Evolutionary conservation across 2,888 invertebrate species (phyloP).

Genomic region (Spicauda simplicius): DNA sequence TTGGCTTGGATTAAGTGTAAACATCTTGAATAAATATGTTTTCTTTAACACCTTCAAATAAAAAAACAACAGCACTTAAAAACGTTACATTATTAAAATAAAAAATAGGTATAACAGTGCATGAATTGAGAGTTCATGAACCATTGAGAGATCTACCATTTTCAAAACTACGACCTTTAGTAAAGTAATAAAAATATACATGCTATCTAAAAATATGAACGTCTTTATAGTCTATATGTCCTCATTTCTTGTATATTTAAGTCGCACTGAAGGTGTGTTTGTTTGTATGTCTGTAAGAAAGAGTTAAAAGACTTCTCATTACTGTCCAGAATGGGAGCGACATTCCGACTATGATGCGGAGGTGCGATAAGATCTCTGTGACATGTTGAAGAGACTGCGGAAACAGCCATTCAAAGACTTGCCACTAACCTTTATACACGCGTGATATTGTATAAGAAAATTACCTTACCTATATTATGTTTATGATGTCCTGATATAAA

Average conservation of each 20-base stretch:
- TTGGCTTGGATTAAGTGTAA: no score
- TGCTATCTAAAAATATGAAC: not conserved
- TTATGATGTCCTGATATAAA: no score
- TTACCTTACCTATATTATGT: no score
- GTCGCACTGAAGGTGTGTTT: slow-evolving; percentile 15
- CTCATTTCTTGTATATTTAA: slow-evolving; percentile 21
- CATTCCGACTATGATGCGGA: slow-evolving; percentile 27
- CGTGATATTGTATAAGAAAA: slow-evolving; percentile 10
- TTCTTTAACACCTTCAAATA: no score
- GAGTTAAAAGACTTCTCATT: slow-evolving; percentile 32
- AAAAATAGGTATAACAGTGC: no score
- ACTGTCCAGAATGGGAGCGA: slow-evolving; percentile 25
- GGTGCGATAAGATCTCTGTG: slow-evolving; percentile 36
- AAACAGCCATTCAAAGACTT: slow-evolving; percentile 24
- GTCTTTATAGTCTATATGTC: not conserved
- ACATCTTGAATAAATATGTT: no score
- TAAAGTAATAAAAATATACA: not conserved
- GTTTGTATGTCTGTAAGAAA: slow-evolving; percentile 29
- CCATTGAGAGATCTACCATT: no score
- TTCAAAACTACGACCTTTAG: no score
- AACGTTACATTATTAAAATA: no score
- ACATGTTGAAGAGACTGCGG: slow-evolving; percentile 26
- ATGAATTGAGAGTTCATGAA: no score
- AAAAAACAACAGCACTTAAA: no score
- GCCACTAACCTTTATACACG: not conserved